Conservation (phyloP, 2,888 invertebrate species). For the Leptinotarsa peninsularis region DNA sequence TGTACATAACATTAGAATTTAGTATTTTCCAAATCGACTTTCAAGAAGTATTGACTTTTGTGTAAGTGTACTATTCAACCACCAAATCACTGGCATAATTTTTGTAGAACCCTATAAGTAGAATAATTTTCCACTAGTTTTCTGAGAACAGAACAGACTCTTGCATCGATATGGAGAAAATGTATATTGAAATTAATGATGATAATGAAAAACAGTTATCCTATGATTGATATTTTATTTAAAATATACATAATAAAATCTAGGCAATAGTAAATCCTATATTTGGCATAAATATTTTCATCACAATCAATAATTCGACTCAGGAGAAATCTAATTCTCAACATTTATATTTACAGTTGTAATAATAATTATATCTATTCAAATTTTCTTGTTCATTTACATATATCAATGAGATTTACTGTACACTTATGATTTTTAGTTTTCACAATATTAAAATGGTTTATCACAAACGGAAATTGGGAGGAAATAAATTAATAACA, state of each 20-base stretch:
- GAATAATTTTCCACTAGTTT: too few relatives aligned
- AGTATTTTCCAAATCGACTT: too few relatives aligned
- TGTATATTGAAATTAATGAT: too few relatives aligned
- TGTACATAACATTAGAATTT: too few relatives aligned
- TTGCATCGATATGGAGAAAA: too few relatives aligned
- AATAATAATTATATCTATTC: conserved; percentile 37
- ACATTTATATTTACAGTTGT: conserved; percentile 49
- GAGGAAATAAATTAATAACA: not conserved
- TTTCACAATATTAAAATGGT: not conserved
- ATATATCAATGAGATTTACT: conserved; percentile 37
- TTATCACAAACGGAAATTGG: not conserved
- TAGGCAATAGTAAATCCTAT: conserved; percentile 65
- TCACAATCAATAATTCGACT: conserved; percentile 68
- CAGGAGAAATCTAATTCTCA: conserved; percentile 58
- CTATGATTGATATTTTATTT: conserved; percentile 61
- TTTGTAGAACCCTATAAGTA: too few relatives aligned
- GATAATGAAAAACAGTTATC: not conserved
- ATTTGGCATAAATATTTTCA: conserved; percentile 65
- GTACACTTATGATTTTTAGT: conserved; percentile 15
- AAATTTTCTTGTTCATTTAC: conserved; percentile 38
- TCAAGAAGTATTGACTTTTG: too few relatives aligned
- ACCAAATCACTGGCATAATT: too few relatives aligned
- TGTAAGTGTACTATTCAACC: too few relatives aligned
- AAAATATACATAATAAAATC: conserved; percentile 68
- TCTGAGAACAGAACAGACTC: too few relatives aligned